These are phyloP conservation scores for Moxostoma hubbsi DNA, from an alignment of 2,797 vertebrate genomes.

Conservation along the genomic window DNA sequence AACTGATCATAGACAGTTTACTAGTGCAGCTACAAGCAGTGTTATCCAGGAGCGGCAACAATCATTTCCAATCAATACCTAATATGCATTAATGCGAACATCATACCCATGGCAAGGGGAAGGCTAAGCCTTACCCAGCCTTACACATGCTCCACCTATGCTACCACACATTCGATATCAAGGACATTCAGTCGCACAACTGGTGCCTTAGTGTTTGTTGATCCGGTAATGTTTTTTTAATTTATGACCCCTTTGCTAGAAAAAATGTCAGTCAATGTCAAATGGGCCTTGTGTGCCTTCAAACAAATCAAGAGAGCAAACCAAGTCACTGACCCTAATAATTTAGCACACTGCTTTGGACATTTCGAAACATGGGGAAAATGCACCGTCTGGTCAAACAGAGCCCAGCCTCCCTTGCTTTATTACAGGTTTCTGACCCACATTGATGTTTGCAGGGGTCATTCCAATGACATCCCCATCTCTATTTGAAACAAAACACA, in stretches of 20 bases:
- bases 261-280: constrained; percentile 83
- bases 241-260: constrained; percentile 76
- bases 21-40: no score
- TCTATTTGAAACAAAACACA: constrained; percentile 72
- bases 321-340: constrained; percentile 83
- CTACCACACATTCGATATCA: constrained; percentile 53
- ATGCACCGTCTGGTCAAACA: constrained; percentile 76
- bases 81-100: no score
- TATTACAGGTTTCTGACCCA: constrained; percentile 85
- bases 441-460: constrained; percentile 75
- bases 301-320: constrained; percentile 83
- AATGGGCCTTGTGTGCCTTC: constrained; percentile 77
- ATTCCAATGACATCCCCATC: constrained; percentile 77
- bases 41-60: no score
- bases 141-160: no score
- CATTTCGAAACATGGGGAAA: constrained; percentile 76
- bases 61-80: no score
- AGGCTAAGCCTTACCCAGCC: no score
- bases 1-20: no score
- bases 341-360: constrained; percentile 82
- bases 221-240: constrained; percentile 56
- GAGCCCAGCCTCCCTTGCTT: constrained; percentile 75
- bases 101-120: no score
- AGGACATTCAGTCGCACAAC: constrained; percentile 64
- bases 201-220: constrained; percentile 50